Conservation (phyloP, 1,140 invertebrate species). For the Lepidotrigona ventralis region DNA sequence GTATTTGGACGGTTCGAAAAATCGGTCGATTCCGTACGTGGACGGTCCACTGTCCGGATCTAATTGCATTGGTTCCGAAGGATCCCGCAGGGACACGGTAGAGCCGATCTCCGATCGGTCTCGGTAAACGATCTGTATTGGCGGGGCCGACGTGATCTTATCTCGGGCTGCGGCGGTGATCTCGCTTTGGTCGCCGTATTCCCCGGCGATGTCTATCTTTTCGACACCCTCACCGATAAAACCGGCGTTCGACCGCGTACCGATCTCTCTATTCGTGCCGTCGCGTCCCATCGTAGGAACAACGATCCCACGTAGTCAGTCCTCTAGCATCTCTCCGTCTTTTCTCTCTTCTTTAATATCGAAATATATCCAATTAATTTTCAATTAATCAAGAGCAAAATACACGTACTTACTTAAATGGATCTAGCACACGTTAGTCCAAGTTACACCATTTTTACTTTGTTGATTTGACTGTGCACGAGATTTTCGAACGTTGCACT, state of each 20-base stretch:
- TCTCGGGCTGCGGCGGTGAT: conserved; percentile 54
- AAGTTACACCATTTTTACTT: no score
- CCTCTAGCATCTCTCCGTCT: not conserved
- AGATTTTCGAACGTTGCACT: no score
- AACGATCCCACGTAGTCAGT: not conserved
- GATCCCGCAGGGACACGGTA: conserved; percentile 54
- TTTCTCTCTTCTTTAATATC: not conserved
- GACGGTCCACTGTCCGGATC: conserved; percentile 46
- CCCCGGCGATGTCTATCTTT: conserved; percentile 63
- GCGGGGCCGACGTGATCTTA: conserved; percentile 53
- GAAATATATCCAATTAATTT: no score
- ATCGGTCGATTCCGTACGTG: conserved; percentile 44
- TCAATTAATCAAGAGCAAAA: no score
- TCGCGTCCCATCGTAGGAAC: conserved; percentile 22
- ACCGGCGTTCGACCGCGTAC: conserved; percentile 45
- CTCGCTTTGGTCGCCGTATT: conserved; percentile 62
- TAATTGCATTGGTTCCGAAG: conserved; percentile 60
- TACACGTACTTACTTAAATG: no score
- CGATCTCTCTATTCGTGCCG: conserved; percentile 60
- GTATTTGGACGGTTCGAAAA: conserved; percentile 8
- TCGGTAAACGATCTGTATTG: conserved; percentile 65
- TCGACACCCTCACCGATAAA: conserved; percentile 64
- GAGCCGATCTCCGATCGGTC: conserved; percentile 61
- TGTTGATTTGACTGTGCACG: no score
- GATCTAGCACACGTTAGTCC: no score